Evolutionary conservation across 1,140 invertebrate species (phyloP).

Genomic region (Hyles vespertilio): DNA sequence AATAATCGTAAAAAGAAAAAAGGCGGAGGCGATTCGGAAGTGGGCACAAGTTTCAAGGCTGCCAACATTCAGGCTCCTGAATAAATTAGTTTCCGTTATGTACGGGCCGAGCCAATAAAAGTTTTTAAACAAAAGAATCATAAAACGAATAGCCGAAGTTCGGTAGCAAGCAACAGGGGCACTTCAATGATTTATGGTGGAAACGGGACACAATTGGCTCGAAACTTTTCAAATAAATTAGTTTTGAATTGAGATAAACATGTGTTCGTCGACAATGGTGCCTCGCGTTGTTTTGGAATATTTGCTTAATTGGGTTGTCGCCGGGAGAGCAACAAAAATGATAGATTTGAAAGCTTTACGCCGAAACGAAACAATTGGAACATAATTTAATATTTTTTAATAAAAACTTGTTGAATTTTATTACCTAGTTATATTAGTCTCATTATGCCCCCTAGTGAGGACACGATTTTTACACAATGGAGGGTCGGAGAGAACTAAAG

Average conservation of each 20-base stretch:
- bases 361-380: no score
- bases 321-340: conserved; percentile 2
- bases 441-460: no score
- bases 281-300: neutral
- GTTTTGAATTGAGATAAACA: conserved; percentile 55
- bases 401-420: no score
- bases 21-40: conserved; percentile 29
- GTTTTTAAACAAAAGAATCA: conserved; percentile 74
- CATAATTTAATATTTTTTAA: no score
- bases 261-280: conserved; percentile 26
- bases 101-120: conserved; percentile 65
- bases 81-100: conserved; percentile 72
- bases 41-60: conserved; percentile 54
- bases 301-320: conserved; percentile 7
- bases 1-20: conserved; percentile 22
- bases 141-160: conserved; percentile 61
- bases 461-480: no score
- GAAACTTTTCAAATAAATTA: conserved; percentile 63
- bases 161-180: conserved; percentile 61
- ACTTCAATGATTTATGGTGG: conserved; percentile 63
- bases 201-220: conserved; percentile 55
- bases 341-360: no score
- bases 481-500: no score
- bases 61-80: conserved; percentile 41
- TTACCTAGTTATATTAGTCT: no score